Evolutionary conservation across 2,113 vertebrate species (phyloP).

Genomic region (Cololabis saira): DNA sequence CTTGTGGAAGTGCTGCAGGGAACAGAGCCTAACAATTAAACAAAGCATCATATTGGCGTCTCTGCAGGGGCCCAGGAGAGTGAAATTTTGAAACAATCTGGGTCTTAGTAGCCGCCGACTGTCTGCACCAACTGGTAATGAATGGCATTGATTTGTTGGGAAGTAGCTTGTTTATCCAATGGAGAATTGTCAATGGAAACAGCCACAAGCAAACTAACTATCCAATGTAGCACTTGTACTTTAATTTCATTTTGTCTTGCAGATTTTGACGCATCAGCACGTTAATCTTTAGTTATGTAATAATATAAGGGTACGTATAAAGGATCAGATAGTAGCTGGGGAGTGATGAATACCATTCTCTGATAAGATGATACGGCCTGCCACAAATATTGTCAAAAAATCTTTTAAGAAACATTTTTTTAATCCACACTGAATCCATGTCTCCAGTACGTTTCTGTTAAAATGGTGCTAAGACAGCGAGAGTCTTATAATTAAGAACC

Average conservation of each 20-base stretch:
- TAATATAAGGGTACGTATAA: conserved; percentile 18
- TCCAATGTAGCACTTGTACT: conserved; percentile 19
- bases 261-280: conserved; percentile 23
- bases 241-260: conserved; percentile 43
- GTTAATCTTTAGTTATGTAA: conserved; percentile 53
- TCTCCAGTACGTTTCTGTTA: too few species aligned
- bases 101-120: conserved; percentile 14
- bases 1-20: conserved; percentile 70
- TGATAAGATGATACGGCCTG: not conserved
- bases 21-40: conserved; percentile 67
- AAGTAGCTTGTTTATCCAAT: conserved; percentile 40
- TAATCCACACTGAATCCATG: too few species aligned
- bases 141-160: conserved; percentile 51
- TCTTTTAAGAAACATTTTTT: not conserved
- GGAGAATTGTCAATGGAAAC: conserved; percentile 48
- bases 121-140: conserved; percentile 22
- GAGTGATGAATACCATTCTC: conserved; percentile 8
- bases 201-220: conserved; percentile 27
- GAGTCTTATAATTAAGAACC: too few species aligned
- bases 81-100: not conserved
- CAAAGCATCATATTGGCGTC: conserved; percentile 51
- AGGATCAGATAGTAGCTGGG: conserved; percentile 34
- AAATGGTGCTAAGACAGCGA: too few species aligned
- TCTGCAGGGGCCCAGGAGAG: conserved; percentile 33
- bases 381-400: not conserved